Evolutionary conservation across 1,140 invertebrate genomes (phyloP), one percentile per base, ranked within the genome.

Genomic region (Diploscapter pachys): DNA sequence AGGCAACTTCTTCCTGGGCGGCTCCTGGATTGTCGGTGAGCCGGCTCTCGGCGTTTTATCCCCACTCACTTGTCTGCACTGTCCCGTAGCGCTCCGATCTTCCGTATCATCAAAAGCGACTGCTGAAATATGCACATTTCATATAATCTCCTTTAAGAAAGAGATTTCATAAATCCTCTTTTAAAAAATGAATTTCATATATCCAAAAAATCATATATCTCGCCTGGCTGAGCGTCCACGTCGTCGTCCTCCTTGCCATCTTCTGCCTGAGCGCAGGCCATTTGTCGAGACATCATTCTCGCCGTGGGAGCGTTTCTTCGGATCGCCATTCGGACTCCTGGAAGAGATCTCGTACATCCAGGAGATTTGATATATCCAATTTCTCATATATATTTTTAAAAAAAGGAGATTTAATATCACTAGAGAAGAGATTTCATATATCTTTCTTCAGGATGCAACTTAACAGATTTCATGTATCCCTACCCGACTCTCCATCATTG

Each of bases 1-100:
- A 4, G 83, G 83, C 2, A 84, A 71, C 3, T 56, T 62, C 71
- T 70, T 55, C 54, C 73, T 70, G 13, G 54, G 62, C 6, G 63
- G 31, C 31, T 62, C 5, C 11, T 71, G 64, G 61, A 74, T 55
- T 56, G 64, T 56, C 56, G 76, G 72, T 8, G 80, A 77, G 6
- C 78, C 80, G 50, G 83, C 82, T 51, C 72, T 78, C 11, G 84
- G 84, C 6, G 84, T 84, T 79, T 79, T 73, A 52, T 86, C 82
- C 57, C 83, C 82, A 52, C 77, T 78, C 2, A 53, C 65, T 31
- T 75, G 68, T 4, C 75, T 53, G n/a, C 57, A 69, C 49, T 57
- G 69, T 48, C 63, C 48, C 5, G 13, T 11, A 56, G 56, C 57
- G 72, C 5, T 31, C 31, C 72, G 8, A 53, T 55, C 70, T 53